Evolutionary conservation across 2,888 invertebrate species (phyloP).

Genomic region (Hirtodrosophila duncani): DNA sequence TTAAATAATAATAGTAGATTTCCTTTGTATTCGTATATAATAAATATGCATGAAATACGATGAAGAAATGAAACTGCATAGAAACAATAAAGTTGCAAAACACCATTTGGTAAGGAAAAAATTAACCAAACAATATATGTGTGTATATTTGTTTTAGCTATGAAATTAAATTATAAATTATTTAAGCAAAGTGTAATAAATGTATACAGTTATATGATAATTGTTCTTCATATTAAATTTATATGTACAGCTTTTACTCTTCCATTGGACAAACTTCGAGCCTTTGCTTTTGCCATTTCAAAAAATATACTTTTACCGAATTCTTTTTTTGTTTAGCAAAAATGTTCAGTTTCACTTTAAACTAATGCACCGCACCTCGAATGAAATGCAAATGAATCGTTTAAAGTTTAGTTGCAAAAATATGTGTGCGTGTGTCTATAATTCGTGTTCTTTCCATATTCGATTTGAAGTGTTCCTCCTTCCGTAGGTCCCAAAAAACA

Average conservation of each 20-base stretch:
- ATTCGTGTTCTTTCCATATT: constrained; percentile 7
- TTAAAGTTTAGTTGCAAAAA: constrained; percentile 2
- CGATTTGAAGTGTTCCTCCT: constrained; percentile 10
- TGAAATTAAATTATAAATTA: constrained; percentile 55
- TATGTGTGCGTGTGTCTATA: constrained; percentile 1
- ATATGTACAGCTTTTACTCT: constrained; percentile 65
- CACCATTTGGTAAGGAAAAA: too few species aligned
- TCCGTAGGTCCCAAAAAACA: constrained; percentile 24
- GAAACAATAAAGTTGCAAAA: constrained; percentile 56
- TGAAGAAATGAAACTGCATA: constrained; percentile 48
- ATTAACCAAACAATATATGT: too few species aligned
- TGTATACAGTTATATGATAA: constrained; percentile 65
- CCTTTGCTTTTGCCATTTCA: constrained; percentile 38
- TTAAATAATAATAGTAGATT: constrained; percentile 45
- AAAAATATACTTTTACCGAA: constrained; percentile 20
- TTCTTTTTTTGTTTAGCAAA: not conserved
- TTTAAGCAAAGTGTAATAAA: constrained; percentile 58
- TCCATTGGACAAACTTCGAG: constrained; percentile 57
- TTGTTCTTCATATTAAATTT: constrained; percentile 61
- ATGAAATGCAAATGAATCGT: not conserved
- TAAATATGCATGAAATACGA: constrained; percentile 15
- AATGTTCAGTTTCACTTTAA: constrained; percentile 32
- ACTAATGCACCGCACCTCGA: constrained; percentile 32
- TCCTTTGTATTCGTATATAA: constrained; percentile 32
- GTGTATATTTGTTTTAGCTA: constrained; percentile 57